Percentiles rank a stretch among this genome's conserved stretches.
phyloP scores from a whole-genome alignment of 2,113 vertebrate species.

The Orthonyx spaldingii region DNA sequence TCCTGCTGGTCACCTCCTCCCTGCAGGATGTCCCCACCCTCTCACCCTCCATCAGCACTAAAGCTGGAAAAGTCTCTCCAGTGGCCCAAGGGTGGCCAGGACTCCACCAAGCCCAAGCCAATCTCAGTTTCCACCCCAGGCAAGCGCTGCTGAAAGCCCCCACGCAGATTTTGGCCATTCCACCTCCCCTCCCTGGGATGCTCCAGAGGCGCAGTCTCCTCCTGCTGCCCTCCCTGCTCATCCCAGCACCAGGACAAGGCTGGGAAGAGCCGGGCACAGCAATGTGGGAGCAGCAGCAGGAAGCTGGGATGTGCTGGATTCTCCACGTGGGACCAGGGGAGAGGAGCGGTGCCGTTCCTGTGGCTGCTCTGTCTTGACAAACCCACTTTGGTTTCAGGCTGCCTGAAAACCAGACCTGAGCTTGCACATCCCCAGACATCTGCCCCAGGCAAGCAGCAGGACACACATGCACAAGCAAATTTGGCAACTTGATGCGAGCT shows the following conservation, averaged over 20 bases:
- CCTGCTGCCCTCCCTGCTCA: background rate
- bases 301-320: background rate
- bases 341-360: background rate
- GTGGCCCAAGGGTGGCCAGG: background rate
- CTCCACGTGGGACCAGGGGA: rapidly evolving
- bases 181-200: background rate
- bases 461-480: background rate
- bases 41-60: background rate
- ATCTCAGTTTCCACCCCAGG: background rate
- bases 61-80: background rate
- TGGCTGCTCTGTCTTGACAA: background rate
- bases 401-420: conserved; percentile 8
- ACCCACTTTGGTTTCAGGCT: background rate
- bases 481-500: conserved; percentile 5
- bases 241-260: background rate
- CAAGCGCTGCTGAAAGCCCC: rapidly evolving
- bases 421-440: conserved; percentile 15
- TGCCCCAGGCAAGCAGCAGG: conserved; percentile 38
- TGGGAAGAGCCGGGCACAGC: background rate
- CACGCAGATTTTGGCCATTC: rapidly evolving
- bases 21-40: background rate
- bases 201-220: background rate
- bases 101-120: background rate
- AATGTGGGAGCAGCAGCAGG: background rate
- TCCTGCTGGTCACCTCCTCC: background rate